Evolutionary conservation across 2,888 invertebrate genomes (phyloP), one percentile per base, ranked within the genome.

Genomic region (Drosophila austrosaltans): DNA sequence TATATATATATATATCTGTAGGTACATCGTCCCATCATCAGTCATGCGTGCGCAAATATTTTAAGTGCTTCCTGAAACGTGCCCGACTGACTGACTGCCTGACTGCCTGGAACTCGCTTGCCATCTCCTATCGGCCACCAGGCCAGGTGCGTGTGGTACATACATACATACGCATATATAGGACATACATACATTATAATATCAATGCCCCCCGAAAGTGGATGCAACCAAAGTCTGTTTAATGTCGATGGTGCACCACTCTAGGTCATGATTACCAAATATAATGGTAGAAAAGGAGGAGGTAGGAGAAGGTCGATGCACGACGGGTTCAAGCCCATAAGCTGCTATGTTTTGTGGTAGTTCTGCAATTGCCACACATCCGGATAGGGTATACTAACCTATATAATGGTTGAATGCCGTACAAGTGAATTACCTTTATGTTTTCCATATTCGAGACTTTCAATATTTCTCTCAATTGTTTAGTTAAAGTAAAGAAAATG

Each of bases 1-100:
- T 36, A 8, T 36, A 36, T 32, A 5, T 32, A 32, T 32, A 32
- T 36, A 2, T 36, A 36, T 36, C 36, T 36, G 36, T 10, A 53
- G 57, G 57, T 80, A 59, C 66, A 67, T 70, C 76, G 81, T 62
- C 48, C 48, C 81, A 83, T 86, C 81, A 87, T 84, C 82, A 89
- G 84, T 89, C 83, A 89, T 84, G 83, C 83, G 89, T 84, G 81
- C 72, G 73, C 89, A 89, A 89, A 89, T 84, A 89, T 89, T 84
- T 84, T 89, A 89, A 84, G 83, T 84, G 83, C 85, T 89, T 84
- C 82, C 83, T 76, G 79, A 54, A 79, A 83, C 83, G 89, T 89
- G 83, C 84, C 69, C 32, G 44, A 7, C 36, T 36, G 65, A 16
- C 57, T 58, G 58, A 25, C 30, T 25, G 64, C 16, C 16, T 7